Evolutionary conservation across 2,797 vertebrate genomes (phyloP), one percentile per base, ranked within the genome.

Genomic region (Chelonia mydas): DNA sequence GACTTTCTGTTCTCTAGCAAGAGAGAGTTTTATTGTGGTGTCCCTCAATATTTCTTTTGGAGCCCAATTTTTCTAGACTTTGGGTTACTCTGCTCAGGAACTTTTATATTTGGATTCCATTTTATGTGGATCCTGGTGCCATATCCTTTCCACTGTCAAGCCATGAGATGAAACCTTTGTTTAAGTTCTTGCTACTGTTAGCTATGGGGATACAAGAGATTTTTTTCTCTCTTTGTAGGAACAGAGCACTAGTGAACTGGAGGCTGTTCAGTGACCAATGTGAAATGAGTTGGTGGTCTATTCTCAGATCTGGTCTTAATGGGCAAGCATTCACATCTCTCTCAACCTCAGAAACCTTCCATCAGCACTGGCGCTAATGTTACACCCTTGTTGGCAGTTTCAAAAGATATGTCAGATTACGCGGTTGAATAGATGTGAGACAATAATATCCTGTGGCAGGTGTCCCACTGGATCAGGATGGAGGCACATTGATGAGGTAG

Each of bases 101-200:
- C 91, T 93, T 95, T 94, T 84, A 93, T 59, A 45, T 51, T 45
- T 93, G 53, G 54, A 92, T 93, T 96, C 86, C 93, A 95, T 90
- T 96, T 94, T 88, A 68, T 89, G n/a, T 89, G 89, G 90, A 92
- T 94, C 50, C 50, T 80, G 91, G 28, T 55, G 84, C 87, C 47
- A 79, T 83, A 93, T 80, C 88, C 86, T 92, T 92, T 78, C 4
- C 72, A 85, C 68, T 93, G 59, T 84, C 81, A 92, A 65, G n/a
- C 53, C 81, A 83, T 72, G 65, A 76, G 33, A 31, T 57, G 57
- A 54, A 82, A 84, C 90, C 87, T 59, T 33, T 2, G 6, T 89
- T 95, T 94, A 83, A 61, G 33, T 83, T 87, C 90, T 77, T 83
- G 13, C 11, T 79, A 50, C 23, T 41, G 65, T 79, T 78, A 88